These are phyloP conservation scores for Drosophila ironensis DNA, from an alignment of 1,140 invertebrate genomes.

Conservation along the genomic window DNA sequence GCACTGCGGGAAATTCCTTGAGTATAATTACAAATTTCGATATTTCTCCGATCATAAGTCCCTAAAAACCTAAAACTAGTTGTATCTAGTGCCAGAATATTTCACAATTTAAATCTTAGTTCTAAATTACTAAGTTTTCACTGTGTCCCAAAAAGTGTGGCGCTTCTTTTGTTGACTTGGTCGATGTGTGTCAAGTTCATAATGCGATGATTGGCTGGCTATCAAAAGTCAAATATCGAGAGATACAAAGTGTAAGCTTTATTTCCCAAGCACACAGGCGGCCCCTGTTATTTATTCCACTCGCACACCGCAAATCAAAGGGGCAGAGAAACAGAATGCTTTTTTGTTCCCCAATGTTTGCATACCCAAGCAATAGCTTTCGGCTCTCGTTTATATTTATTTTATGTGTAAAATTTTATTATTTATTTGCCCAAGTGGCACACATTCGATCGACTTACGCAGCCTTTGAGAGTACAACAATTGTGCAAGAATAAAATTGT, in stretches of 20 bases:
- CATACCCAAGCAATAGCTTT: conserved; percentile 15
- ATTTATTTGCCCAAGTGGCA: conserved; percentile 37
- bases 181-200: conserved; percentile 67
- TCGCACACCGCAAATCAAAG: conserved; percentile 26
- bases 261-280: conserved; percentile 9
- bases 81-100: neutral
- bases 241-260: conserved; percentile 23
- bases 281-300: conserved; percentile 43
- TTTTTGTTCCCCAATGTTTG: conserved; percentile 22
- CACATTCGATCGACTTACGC: conserved; percentile 49
- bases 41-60: no score
- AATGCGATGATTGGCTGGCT: conserved; percentile 35
- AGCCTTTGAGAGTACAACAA: neutral
- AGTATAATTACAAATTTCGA: no score
- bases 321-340: neutral
- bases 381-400: conserved; percentile 22
- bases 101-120: neutral
- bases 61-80: neutral
- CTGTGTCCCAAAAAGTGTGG: conserved; percentile 1
- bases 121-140: neutral
- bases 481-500: conserved; percentile 24
- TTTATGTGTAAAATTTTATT: conserved; percentile 33
- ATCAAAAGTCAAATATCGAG: conserved; percentile 46
- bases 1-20: neutral
- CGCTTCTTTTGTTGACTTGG: conserved; percentile 16